Conservation (phyloP, 1,140 invertebrate species). For the Brachionus angularis region DNA sequence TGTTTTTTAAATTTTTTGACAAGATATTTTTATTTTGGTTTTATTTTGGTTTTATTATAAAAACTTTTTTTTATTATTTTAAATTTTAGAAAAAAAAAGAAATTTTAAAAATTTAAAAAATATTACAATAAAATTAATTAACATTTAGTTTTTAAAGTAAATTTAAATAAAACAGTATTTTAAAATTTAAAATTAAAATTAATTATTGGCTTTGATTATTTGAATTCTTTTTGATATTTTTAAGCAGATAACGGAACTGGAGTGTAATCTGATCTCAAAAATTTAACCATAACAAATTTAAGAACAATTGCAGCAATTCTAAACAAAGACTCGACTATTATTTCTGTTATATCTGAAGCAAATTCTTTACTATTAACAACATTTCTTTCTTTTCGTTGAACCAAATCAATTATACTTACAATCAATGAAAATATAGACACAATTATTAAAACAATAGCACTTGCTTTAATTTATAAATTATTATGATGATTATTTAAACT, state of each 20-base stretch:
- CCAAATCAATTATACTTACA: constrained; percentile 38
- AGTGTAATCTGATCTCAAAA: background rate
- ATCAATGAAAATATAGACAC: constrained; percentile 25
- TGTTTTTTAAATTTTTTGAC: no score
- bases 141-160: no score
- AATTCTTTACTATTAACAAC: constrained; percentile 9
- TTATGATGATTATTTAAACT: no score
- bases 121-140: no score
- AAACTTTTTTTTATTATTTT: no score
- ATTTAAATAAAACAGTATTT: no score
- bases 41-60: no score
- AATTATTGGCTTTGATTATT: no score
- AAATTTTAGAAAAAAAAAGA: no score
- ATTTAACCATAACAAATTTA: constrained; percentile 17
- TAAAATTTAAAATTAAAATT: no score
- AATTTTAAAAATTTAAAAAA: no score
- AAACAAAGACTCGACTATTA: constrained; percentile 21
- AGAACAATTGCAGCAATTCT: constrained; percentile 19
- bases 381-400: constrained; percentile 1
- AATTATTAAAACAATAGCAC: constrained; percentile 4
- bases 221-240: background rate
- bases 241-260: background rate
- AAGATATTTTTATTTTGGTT: no score
- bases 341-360: background rate
- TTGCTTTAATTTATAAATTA: background rate